Conservation (phyloP, 2,113 vertebrate genomes). For the Daubentonia madagascariensis region DNA sequence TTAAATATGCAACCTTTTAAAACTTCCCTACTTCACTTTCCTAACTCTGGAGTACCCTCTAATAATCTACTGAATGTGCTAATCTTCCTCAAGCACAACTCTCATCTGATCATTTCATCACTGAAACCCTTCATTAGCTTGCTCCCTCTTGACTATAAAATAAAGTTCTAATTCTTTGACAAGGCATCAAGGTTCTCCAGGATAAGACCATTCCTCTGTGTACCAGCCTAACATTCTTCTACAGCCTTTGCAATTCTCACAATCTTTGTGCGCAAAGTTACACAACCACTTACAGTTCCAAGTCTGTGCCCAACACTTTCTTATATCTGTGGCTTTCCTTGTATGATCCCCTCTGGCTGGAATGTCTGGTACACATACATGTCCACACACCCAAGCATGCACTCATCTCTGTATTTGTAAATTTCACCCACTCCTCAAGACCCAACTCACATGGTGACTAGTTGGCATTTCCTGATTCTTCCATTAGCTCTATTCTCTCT, state of each 20-base stretch:
- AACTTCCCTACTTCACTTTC: neutral
- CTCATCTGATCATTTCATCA: neutral
- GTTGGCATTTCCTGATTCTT: neutral
- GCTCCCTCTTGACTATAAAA: neutral
- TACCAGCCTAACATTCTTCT: neutral
- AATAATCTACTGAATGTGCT: neutral
- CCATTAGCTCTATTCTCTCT: neutral
- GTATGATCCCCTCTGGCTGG: neutral
- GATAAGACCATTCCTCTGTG: neutral
- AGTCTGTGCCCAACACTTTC: neutral
- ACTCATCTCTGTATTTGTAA: neutral
- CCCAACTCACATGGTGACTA: neutral
- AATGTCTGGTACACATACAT: neutral
- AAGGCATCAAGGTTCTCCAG: neutral
- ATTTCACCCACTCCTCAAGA: neutral
- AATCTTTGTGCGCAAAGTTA: neutral
- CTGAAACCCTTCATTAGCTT: neutral
- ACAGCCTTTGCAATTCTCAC: neutral
- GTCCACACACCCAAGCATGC: neutral
- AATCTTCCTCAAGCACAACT: neutral
- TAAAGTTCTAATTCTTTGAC: neutral
- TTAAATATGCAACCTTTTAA: neutral
- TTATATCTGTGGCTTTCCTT: neutral
- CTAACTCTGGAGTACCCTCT: neutral
- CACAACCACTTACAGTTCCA: neutral